Conservation (phyloP, 2,113 vertebrate genomes). For the Dasyurus viverrinus region DNA sequence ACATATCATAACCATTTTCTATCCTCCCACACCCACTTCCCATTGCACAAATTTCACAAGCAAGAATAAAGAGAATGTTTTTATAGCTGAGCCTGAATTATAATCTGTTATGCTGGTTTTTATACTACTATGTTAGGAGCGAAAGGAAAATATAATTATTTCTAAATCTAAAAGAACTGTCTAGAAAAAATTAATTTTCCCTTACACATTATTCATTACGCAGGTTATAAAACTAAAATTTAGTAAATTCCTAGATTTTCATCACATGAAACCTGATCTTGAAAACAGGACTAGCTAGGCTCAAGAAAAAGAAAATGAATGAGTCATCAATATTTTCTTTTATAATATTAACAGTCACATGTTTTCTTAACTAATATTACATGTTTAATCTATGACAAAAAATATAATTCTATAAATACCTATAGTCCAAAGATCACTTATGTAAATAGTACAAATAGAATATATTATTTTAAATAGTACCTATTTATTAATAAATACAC, state of each 20-base stretch:
- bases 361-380: not conserved
- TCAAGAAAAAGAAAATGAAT: not conserved
- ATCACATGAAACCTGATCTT: not conserved
- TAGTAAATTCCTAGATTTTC: not conserved
- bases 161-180: not conserved
- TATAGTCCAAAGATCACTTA: not conserved
- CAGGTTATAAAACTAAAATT: not conserved
- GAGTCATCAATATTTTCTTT: not conserved
- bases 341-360: not conserved
- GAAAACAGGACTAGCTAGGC: not conserved
- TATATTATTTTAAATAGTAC: too few species aligned
- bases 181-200: not conserved
- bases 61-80: not conserved
- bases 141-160: not conserved
- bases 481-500: too few species aligned
- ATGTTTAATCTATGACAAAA: not conserved
- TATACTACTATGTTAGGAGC: not conserved
- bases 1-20: not conserved
- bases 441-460: not conserved
- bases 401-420: not conserved
- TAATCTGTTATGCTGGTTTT: not conserved
- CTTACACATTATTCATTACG: not conserved
- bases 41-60: not conserved
- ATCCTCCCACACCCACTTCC: not conserved
- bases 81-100: not conserved